A percentile compares a stretch with the other conserved stretches of the same genome.
phyloP scores from a whole-genome alignment of 1,140 invertebrate species.

The Leguminivora glycinivorella region DNA sequence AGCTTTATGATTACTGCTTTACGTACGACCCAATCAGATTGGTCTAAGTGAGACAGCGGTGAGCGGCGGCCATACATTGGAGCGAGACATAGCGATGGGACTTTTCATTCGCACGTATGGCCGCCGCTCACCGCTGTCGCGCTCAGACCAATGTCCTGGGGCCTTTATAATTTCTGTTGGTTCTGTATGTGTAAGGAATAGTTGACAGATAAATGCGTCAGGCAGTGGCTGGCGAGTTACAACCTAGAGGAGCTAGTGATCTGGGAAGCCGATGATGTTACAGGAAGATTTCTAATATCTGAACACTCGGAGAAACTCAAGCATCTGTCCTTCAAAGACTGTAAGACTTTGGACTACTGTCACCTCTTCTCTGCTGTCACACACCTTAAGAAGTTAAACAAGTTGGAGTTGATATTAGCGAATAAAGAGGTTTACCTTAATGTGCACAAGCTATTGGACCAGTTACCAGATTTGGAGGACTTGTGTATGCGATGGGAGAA shows the following conservation, averaged over 20 bases:
- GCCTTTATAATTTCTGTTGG: too few relatives aligned
- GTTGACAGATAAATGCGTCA: not conserved
- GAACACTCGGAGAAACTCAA: not conserved
- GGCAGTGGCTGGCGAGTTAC: not conserved
- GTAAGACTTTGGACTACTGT: not conserved
- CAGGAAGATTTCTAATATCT: not conserved
- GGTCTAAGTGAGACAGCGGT: too few relatives aligned
- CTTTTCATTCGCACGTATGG: too few relatives aligned
- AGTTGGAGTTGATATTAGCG: not conserved
- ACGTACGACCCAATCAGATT: too few relatives aligned
- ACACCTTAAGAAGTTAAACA: not conserved
- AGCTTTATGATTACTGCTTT: slow-evolving; percentile 1
- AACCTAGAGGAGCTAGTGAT: not conserved
- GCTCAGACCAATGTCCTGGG: too few relatives aligned
- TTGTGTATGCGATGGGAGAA: not conserved
- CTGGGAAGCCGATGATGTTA: not conserved
- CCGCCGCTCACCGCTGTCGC: too few relatives aligned
- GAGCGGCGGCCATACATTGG: too few relatives aligned
- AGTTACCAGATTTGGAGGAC: not conserved
- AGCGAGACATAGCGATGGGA: too few relatives aligned
- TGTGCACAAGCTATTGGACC: not conserved
- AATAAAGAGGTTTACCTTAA: not conserved
- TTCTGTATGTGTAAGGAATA: not conserved
- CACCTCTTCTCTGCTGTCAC: not conserved
- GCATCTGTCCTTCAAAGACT: not conserved